phyloP scores from a whole-genome alignment of 2,113 vertebrate species.

The Myrmecophaga tridactyla region DNA sequence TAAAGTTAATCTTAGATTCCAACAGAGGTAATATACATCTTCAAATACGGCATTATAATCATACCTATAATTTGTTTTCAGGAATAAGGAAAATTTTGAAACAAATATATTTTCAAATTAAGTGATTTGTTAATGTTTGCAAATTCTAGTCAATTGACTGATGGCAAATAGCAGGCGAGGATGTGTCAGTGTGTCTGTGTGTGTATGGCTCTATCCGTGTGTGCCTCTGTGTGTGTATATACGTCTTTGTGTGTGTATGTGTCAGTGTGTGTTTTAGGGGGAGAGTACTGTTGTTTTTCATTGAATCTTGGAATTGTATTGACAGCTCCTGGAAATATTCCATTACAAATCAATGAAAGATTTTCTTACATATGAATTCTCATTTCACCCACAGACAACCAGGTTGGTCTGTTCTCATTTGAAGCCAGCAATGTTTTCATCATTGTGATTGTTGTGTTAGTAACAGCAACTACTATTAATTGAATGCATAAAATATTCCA shows the following conservation, averaged over 20 bases:
- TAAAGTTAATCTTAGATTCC: neutral
- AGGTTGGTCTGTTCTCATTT: neutral
- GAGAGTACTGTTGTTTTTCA: neutral
- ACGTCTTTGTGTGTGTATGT: neutral
- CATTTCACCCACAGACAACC: neutral
- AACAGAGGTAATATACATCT: neutral
- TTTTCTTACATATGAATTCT: neutral
- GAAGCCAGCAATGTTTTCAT: neutral
- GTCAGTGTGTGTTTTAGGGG: neutral
- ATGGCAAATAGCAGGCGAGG: neutral
- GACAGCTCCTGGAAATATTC: neutral
- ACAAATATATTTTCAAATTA: neutral
- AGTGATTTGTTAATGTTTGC: neutral
- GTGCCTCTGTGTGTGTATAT: neutral
- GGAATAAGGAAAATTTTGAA: neutral
- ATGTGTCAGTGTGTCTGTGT: neutral
- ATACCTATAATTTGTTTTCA: neutral
- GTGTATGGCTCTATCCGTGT: neutral
- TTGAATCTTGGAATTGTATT: neutral
- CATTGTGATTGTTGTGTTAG: neutral
- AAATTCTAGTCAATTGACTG: neutral
- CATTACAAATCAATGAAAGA: neutral
- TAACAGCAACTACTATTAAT: neutral
- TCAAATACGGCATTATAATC: neutral
- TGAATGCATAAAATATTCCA: neutral